Evolutionary conservation across 1,140 invertebrate species (phyloP).

Genomic region (Scaptomyza pallida): DNA sequence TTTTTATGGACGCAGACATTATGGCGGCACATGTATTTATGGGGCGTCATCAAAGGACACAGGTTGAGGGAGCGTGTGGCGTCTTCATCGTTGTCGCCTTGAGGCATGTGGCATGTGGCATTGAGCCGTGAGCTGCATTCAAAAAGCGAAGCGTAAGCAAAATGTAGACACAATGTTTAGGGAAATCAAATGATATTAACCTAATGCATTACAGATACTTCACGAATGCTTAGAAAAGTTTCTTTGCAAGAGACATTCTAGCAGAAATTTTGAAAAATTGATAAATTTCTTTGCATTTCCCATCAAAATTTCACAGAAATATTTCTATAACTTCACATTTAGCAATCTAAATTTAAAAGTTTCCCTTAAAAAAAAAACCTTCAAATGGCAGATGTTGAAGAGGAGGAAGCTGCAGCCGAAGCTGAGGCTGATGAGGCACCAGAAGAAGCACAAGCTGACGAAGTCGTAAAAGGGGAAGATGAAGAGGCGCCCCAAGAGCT

Average conservation of each 20-base stretch:
- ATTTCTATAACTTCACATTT: background rate
- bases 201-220: background rate
- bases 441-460: background rate
- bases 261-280: too few relatives aligned
- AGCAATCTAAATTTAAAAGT: background rate
- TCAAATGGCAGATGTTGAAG: conserved; percentile 18
- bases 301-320: background rate
- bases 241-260: background rate
- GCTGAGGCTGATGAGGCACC: background rate
- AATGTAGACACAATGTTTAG: conserved; percentile 32
- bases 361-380: background rate
- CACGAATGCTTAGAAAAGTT: background rate
- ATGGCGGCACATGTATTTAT: conserved; percentile 47
- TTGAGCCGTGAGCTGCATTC: conserved; percentile 20
- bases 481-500: background rate
- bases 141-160: conserved; percentile 15
- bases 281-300: too few relatives aligned
- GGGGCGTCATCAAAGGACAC: conserved; percentile 25
- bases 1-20: conserved; percentile 50
- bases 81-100: background rate
- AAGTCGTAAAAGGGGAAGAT: background rate
- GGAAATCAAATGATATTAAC: conserved; percentile 4
- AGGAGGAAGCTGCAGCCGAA: background rate
- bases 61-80: background rate
- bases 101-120: background rate